Evolutionary conservation across 2,888 invertebrate genomes (phyloP), one percentile per base, ranked within the genome.

Genomic region (Brenthis hecate): DNA sequence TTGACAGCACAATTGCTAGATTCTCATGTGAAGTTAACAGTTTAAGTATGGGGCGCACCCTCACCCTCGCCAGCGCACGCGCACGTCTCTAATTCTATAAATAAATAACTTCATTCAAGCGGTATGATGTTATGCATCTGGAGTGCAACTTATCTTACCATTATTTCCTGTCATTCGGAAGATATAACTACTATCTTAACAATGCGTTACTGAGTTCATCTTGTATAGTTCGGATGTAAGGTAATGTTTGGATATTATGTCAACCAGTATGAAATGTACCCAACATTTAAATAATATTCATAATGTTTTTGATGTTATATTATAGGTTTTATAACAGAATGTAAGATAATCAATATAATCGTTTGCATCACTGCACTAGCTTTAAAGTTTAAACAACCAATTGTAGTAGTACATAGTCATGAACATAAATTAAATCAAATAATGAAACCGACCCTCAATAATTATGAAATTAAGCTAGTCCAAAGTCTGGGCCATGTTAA

Each of bases 41-140:
- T 56, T 69, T 70, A 74, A 75, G 73, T 74, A 72, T 65, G 71
- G 66, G 69, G 56, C 69, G 69, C 76, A 68, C 78, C 73, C 76
- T 77, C 76, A 64, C 74, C 74, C 75, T 72, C 61, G 43, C 60
- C 64, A 70, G 70, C 71, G 73, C 72, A 68, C 68, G 68, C 74
- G 75, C 74, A 69, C 66, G 68, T 60, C 51, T 13, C 60, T 53
- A 66, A 66, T 16, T 66, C 81, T 81, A 82, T 77, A 80, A 82
- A 81, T 81, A 84, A 77, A 79, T 74, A 72, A 71, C 76, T 80
- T 75, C 76, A 78, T 80, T 78, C 76, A 76, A 74, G 65, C 76
- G 74, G 74, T 77, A 79, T 74, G 77, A 74, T 74, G 70, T 72
- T 73, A 70, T 75, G 76, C 80, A 78, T 77, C 78, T 80, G 77